Percentiles rank a stretch among this genome's conserved stretches.
Conservation (phyloP, 2,113 vertebrate genomes). For the Rhinolophus sinicus region DNA sequence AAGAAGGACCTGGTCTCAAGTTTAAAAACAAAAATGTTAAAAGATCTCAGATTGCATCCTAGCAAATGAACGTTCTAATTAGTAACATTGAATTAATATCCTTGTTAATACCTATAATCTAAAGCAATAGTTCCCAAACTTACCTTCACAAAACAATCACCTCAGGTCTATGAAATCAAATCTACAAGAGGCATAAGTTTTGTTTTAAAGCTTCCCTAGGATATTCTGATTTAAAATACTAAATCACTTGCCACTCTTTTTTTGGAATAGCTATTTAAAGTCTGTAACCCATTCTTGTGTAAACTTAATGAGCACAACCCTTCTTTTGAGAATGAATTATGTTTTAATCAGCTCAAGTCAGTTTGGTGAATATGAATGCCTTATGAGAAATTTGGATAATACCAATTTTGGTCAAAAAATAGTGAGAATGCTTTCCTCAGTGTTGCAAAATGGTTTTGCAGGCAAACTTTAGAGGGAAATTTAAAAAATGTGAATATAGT, state of each 20-base stretch:
- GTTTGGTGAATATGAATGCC: neutral
- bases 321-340: neutral
- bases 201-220: neutral
- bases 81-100: neutral
- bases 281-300: neutral
- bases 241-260: accelerated
- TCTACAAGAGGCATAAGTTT: neutral
- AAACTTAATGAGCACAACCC: neutral
- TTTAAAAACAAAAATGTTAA: no score
- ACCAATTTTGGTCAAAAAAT: neutral
- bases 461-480: neutral
- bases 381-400: neutral
- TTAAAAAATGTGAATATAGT: neutral
- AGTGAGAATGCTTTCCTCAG: neutral
- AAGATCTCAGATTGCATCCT: neutral
- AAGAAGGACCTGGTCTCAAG: no score
- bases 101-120: neutral
- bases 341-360: neutral
- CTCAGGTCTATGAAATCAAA: neutral
- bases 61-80: neutral
- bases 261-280: neutral
- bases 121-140: neutral
- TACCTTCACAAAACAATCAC: neutral
- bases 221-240: neutral
- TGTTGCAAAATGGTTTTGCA: neutral